Evolutionary conservation across 2,797 vertebrate genomes (phyloP).

Genomic region (Gymnothorax reevesii): DNA sequence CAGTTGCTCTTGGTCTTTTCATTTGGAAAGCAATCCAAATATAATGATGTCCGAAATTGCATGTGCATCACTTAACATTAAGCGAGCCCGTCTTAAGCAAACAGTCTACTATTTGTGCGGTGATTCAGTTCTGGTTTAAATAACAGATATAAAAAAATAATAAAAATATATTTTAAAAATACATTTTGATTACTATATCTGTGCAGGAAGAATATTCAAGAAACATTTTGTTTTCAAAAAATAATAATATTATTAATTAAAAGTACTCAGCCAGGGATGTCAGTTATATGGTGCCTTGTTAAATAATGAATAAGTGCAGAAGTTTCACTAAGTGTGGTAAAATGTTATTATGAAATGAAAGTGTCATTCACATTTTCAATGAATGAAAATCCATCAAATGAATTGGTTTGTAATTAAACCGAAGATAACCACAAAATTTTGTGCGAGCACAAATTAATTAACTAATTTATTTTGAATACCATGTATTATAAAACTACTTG

Average conservation of each 20-base stretch:
- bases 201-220: background rate
- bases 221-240: too few relatives aligned
- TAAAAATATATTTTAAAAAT: background rate
- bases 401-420: background rate
- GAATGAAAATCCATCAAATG: background rate
- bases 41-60: background rate
- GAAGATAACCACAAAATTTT: background rate
- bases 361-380: background rate
- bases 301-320: background rate
- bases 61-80: background rate
- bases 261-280: background rate
- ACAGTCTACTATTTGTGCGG: background rate
- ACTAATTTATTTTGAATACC: background rate
- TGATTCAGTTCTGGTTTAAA: background rate
- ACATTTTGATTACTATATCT: background rate
- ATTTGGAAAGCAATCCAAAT: background rate
- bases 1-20: background rate
- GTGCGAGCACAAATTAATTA: background rate
- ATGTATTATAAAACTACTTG: background rate
- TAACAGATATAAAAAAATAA: background rate
- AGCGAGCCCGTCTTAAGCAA: background rate
- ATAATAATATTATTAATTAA: too few relatives aligned
- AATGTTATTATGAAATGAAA: background rate
- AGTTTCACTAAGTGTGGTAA: background rate
- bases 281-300: background rate